These are phyloP conservation scores for Elaphurus davidianus DNA, from an alignment of 2,113 vertebrate genomes.

Conservation along the genomic window DNA sequence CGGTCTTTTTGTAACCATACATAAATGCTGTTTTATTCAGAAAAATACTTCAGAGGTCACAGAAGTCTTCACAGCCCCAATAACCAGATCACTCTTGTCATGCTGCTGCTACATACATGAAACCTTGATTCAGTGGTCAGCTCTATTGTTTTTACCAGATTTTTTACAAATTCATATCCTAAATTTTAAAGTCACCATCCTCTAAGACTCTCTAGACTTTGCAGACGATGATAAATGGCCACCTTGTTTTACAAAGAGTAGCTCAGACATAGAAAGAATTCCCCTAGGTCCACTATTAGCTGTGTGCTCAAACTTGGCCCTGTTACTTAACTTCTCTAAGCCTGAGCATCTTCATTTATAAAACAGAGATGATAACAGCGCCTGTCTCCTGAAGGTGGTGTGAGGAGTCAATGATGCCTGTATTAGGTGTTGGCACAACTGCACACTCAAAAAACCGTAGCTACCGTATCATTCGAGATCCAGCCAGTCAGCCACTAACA, in stretches of 20 bases:
- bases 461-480: not conserved
- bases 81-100: not conserved
- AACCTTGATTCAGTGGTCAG: not conserved
- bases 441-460: not conserved
- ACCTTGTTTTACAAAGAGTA: not conserved
- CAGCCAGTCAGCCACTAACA: not conserved
- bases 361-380: not conserved
- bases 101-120: not conserved
- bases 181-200: not conserved
- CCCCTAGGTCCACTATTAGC: not conserved
- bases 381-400: no score
- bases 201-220: not conserved
- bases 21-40: not conserved
- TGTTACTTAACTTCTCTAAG: not conserved
- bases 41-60: not conserved
- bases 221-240: not conserved
- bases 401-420: not conserved
- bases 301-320: not conserved
- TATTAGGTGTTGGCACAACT: not conserved
- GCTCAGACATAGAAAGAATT: not conserved
- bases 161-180: not conserved
- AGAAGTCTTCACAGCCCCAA: not conserved
- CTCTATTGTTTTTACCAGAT: not conserved
- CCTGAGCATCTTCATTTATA: not conserved
- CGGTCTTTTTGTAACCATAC: not conserved